Percentiles rank a stretch among this genome's conserved stretches.
These are phyloP conservation scores for Gadus chalcogrammus DNA, from an alignment of 2,113 vertebrate genomes.

Conservation along the genomic window DNA sequence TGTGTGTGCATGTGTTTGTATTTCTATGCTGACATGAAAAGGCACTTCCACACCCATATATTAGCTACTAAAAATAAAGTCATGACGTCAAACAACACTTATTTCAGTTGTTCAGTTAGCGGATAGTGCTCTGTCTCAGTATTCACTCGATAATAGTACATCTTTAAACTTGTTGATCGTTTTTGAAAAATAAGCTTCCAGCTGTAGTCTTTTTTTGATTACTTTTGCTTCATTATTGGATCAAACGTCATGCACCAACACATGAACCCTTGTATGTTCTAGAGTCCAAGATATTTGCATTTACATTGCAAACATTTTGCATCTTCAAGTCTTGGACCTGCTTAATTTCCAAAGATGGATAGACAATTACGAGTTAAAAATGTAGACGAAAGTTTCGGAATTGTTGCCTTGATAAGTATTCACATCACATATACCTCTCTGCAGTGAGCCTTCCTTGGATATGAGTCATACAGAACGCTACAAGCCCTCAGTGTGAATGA, in stretches of 20 bases:
- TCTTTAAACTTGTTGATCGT: slow-evolving; percentile 62
- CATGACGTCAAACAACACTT: slow-evolving; percentile 79
- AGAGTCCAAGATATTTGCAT: background rate
- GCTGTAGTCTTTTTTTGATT: background rate
- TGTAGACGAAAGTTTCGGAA: slow-evolving; percentile 56
- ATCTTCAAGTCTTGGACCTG: slow-evolving; percentile 21
- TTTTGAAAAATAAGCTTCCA: slow-evolving; percentile 1
- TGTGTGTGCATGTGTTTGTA: slow-evolving; percentile 59
- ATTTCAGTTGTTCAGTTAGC: slow-evolving; percentile 79
- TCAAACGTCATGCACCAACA: no score
- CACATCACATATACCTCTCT: slow-evolving; percentile 70
- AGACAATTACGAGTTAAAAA: slow-evolving; percentile 38
- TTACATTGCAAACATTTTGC: slow-evolving; percentile 6
- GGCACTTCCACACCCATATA: slow-evolving; percentile 80
- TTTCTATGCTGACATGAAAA: slow-evolving; percentile 83
- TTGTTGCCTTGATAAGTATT: slow-evolving; percentile 70
- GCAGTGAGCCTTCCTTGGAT: slow-evolving; percentile 70
- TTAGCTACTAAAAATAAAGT: slow-evolving; percentile 85
- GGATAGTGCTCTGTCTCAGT: slow-evolving; percentile 76
- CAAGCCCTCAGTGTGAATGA: slow-evolving; percentile 45
- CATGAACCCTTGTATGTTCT: no score
- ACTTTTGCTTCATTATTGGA: no score
- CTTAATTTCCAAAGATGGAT: slow-evolving; percentile 29
- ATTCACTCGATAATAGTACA: slow-evolving; percentile 76
- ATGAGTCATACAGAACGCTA: slow-evolving; percentile 70